Conservation (phyloP, 2,888 invertebrate species). For the Rhingia rostrata region DNA sequence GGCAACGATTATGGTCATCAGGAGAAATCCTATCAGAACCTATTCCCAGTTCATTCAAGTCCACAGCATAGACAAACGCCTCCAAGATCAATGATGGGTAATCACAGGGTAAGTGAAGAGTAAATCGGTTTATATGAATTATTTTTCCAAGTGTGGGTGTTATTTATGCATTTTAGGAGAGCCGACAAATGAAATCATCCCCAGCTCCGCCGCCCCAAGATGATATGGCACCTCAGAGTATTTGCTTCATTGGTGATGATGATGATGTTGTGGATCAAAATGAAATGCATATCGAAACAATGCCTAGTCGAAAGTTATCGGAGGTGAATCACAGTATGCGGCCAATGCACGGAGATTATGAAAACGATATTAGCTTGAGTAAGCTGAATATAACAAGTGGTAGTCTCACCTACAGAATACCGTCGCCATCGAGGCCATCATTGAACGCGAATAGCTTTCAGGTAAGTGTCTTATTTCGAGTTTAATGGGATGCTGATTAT, state of each 20-base stretch:
- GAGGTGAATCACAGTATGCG: slow-evolving; percentile 75
- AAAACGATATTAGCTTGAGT: slow-evolving; percentile 87
- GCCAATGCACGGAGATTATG: slow-evolving; percentile 79
- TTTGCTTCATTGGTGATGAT: slow-evolving; percentile 93
- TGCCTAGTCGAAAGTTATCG: slow-evolving; percentile 77
- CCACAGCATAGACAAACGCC: slow-evolving; percentile 87
- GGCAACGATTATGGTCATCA: slow-evolving; percentile 85
- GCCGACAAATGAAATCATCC: slow-evolving; percentile 77
- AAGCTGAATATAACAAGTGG: slow-evolving; percentile 93
- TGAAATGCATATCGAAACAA: slow-evolving; percentile 82
- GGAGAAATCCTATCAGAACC: slow-evolving; percentile 83
- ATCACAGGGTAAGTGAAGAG: slow-evolving; percentile 62
- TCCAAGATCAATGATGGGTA: slow-evolving; percentile 83
- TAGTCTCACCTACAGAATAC: slow-evolving; percentile 93
- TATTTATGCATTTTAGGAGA: slow-evolving; percentile 75
- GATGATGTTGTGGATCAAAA: slow-evolving; percentile 83
- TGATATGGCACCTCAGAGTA: slow-evolving; percentile 96
- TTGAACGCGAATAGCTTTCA: slow-evolving; percentile 89
- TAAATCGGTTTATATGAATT: neutral
- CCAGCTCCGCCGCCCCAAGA: slow-evolving; percentile 86
- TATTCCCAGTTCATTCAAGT: slow-evolving; percentile 85
- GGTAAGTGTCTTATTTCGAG: slow-evolving; percentile 74
- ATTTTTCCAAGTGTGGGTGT: neutral
- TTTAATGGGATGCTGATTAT: neutral
- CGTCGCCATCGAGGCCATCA: slow-evolving; percentile 92